Base-by-base conservation (phyloP, 2,888 invertebrate genomes). In the Onchidella celtica region DNA sequence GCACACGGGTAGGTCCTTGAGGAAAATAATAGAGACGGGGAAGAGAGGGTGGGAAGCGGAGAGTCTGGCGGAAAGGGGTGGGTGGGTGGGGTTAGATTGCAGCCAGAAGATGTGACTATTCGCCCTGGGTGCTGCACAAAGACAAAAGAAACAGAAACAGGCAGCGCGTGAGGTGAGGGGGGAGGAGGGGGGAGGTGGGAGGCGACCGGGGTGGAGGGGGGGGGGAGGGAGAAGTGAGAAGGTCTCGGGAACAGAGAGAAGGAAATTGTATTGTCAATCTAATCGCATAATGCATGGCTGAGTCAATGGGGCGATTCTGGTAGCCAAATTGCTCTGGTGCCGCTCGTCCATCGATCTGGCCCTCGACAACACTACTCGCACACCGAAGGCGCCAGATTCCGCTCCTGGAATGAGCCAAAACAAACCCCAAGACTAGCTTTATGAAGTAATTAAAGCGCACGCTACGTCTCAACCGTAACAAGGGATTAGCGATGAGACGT, bases 251-350 rank as follows among this genome's bases (percentile, higher is more conserved):
- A 57, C 11, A 69, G 38, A 47, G 29, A 40, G 36, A 68, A 68
- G 81, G 68, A 69, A 81, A 81, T 81, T 68, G 61, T 81, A 81
- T 80, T 81, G 75, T 81, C 81, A 81, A 61, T 81, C 75, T 75
- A 81, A 75, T 75, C 75, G 14, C 69, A 69, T 68, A 68, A 75
- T 47, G 75, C 81, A 75, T 69, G 69, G 47, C 38, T 61, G 81
- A 81, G 61, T 75, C 81, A 81, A 75, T 61, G 74, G 69, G 59
- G 57, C 57, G 57, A 36, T 27, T 57, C 73, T 36, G n/a, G 59
- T 61, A 1, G n/a, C 81, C 75, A 75, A 73, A 79, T 75, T 69
- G 69, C 4, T 55, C 40, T 17, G 66, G 24, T 63, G 72, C 65
- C 47, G 34, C 29, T 32, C 66, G 73, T 55, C 0, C 38, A 80